Percentiles rank a stretch among this genome's conserved stretches.
phyloP scores from a whole-genome alignment of 2,113 vertebrate species.

The Carassius gibelio region DNA sequence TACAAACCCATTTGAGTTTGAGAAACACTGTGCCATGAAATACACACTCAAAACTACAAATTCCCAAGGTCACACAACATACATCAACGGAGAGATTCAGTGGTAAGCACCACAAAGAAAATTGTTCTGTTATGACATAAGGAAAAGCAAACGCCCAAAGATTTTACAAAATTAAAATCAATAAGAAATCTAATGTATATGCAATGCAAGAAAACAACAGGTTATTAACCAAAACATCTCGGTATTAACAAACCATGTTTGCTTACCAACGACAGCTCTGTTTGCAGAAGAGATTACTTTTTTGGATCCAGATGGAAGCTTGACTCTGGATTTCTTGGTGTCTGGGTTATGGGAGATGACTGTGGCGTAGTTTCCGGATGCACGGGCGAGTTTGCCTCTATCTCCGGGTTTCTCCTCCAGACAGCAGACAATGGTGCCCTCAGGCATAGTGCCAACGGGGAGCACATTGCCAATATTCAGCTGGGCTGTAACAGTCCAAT shows the following conservation, averaged over 20 bases:
- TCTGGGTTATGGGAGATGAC: constrained; percentile 98
- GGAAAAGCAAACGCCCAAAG: background rate
- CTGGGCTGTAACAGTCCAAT: constrained; percentile 79
- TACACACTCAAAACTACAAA: background rate
- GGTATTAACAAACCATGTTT: background rate
- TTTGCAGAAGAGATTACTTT: constrained; percentile 97
- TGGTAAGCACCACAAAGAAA: background rate
- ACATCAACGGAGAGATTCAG: background rate
- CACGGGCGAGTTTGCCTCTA: constrained; percentile 92
- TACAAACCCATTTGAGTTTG: background rate
- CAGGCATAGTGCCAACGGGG: constrained; percentile 94
- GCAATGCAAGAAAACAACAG: background rate
- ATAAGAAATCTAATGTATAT: background rate
- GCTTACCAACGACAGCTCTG: constrained; percentile 93
- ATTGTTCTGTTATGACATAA: background rate
- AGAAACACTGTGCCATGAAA: background rate
- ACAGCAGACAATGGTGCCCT: constrained; percentile 96
- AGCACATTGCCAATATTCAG: constrained; percentile 97
- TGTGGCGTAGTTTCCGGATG: constrained; percentile 96
- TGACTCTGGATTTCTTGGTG: constrained; percentile 95
- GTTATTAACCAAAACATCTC: background rate
- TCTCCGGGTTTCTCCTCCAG: constrained; percentile 97
- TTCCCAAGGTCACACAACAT: background rate
- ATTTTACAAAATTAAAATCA: background rate
- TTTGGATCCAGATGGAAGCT: constrained; percentile 95